Evolutionary conservation across 2,113 vertebrate species (phyloP), one percentile per base, ranked within the genome.

Genomic region (Pseudopipra pipra): DNA sequence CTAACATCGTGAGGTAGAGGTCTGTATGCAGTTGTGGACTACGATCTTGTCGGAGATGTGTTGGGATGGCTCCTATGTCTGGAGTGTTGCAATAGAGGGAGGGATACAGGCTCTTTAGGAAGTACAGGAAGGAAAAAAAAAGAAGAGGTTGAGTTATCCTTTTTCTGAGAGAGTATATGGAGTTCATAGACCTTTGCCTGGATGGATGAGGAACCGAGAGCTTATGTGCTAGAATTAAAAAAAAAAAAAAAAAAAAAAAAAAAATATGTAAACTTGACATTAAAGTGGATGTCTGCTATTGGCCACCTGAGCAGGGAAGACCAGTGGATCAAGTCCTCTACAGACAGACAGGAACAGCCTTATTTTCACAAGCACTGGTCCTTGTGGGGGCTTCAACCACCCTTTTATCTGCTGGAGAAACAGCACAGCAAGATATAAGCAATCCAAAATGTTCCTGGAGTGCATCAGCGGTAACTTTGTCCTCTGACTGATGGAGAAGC

Each of bases 1-100:
- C n/a, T 44, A 75, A 49, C 8, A 11, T 0, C 0, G 31, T 37
- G 54, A 37, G 11, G 22, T 30, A 62, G 43, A 56, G 5, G 52
- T 43, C 8, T 58, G 6, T 43, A 23, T 44, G 35, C 23, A 43
- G 30, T 23, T 65, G 61, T 5, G 20, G 9, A 18, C 44, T 59
- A 28, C 3, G 1, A 11, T 27, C 17, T 49, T 54, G 4, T 63
- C 59, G n/a, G n/a, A 85, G 31, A 70, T 0, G 0, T 47, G 19
- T 5, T 39, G 20, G 8, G 12, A 49, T 41, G 24, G 8, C 21
- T 55, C 21, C 35, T 44, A 14, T 8, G 3, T 58, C 51, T 65
- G 35, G 10, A 51, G 21, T 22, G 15, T 21, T 71, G 31, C 17
- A 71, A 16, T 35, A 21, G 28, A 74, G 25, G 7, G 9, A 30